Evolutionary conservation across 2,888 invertebrate species (phyloP).

Genomic region (Deilephila porcellus): DNA sequence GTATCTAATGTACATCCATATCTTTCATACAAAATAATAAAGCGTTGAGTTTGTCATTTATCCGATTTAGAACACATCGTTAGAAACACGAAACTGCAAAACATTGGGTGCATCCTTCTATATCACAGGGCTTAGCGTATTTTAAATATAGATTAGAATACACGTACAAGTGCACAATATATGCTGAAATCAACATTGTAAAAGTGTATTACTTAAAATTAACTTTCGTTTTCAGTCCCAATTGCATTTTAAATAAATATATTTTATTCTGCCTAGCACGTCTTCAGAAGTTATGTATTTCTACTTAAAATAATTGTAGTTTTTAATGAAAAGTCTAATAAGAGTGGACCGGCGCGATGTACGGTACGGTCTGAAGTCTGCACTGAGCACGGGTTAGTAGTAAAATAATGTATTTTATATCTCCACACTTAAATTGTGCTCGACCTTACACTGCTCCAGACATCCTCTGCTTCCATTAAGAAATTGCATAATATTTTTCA

Average conservation of each 20-base stretch:
- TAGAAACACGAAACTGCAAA: conserved; percentile 44
- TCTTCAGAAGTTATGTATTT: not conserved
- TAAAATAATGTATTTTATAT: conserved; percentile 20
- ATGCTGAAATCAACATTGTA: conserved; percentile 44
- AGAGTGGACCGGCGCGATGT: not conserved
- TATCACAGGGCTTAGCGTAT: conserved; percentile 70
- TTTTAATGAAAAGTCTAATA: conserved; percentile 17
- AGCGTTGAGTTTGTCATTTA: conserved; percentile 24
- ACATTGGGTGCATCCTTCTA: conserved; percentile 61
- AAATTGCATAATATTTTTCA: conserved; percentile 22
- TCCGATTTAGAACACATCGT: not conserved
- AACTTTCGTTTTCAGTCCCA: not conserved
- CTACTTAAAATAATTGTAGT: not conserved
- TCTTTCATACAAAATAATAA: conserved; percentile 21
- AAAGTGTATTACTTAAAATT: not conserved
- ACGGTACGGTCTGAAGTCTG: not conserved
- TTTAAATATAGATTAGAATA: conserved; percentile 12
- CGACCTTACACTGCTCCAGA: conserved; percentile 9
- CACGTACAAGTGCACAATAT: conserved; percentile 58
- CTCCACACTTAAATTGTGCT: conserved; percentile 8
- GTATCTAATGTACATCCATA: conserved; percentile 27
- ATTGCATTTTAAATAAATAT: too few relatives aligned
- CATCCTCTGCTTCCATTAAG: conserved; percentile 22
- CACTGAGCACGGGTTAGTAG: not conserved
- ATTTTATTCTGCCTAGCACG: too few relatives aligned